These are phyloP conservation scores for Cephus cinctus DNA, from an alignment of 1,140 invertebrate species.

Conservation along the genomic window DNA sequence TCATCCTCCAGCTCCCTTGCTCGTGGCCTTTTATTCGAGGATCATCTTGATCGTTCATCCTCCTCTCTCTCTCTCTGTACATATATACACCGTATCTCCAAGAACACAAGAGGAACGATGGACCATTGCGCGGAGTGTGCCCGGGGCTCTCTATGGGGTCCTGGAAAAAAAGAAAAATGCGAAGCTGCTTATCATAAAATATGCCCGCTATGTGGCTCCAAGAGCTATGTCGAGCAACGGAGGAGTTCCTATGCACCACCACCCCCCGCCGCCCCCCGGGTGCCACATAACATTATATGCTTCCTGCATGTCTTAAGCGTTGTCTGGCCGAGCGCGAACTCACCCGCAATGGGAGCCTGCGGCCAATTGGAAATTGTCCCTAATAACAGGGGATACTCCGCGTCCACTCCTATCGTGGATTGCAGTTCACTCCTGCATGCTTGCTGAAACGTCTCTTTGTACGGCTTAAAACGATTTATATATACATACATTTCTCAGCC, in stretches of 20 bases:
- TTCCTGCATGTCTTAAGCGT: constrained; percentile 15
- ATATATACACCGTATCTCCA: constrained; percentile 1
- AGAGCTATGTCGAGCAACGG: constrained; percentile 1
- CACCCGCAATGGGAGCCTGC: constrained; percentile 28
- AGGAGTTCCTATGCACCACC: neutral
- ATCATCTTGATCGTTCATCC: too few species aligned
- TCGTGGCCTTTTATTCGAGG: too few species aligned
- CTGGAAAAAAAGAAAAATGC: constrained; percentile 37
- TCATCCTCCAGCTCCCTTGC: constrained; percentile 16
- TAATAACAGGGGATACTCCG: constrained; percentile 51
- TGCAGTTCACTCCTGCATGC: constrained; percentile 24
- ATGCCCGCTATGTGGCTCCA: constrained; percentile 35
- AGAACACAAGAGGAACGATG: neutral
- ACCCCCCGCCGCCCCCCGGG: constrained; percentile 26
- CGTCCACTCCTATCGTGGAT: constrained; percentile 44
- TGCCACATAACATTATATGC: constrained; percentile 34
- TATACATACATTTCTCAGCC: too few species aligned
- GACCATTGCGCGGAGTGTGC: constrained; percentile 8
- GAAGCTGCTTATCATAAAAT: constrained; percentile 56
- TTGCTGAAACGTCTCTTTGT: constrained; percentile 17
- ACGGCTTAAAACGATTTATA: too few species aligned
- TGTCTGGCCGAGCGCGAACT: constrained; percentile 10
- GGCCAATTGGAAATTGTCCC: constrained; percentile 56
- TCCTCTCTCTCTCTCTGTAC: constrained; percentile 20
- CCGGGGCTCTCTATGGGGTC: constrained; percentile 22